Evolutionary conservation across 2,888 invertebrate genomes (phyloP), one percentile per base, ranked within the genome.

Genomic region (Pterostichus niger): DNA sequence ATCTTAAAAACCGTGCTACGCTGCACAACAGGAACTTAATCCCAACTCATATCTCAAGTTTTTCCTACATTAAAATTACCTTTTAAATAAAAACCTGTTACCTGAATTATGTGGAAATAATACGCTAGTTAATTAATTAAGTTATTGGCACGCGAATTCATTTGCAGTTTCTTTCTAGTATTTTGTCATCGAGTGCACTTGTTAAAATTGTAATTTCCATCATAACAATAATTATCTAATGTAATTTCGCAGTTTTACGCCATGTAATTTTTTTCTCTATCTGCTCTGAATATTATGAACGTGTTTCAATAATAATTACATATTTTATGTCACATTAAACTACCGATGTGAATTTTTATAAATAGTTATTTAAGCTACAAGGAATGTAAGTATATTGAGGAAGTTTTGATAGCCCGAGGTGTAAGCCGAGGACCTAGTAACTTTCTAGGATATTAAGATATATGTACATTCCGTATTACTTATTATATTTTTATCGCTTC

Each of bases 191-290:
- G n/a, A 64, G 33, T 33, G 33, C 64, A 64, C 35, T 3, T 64
- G 35, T 31, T 35, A n/a, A n/a, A 64, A 33, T 35, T 64, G n/a
- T 64, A 64, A 64, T 64, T 33, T 35, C 4, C 5, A 13, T 64
- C 64, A 35, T 64, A 64, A 64, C 64, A 64, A 40, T 64, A 64
- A 64, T 64, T 64, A 13, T 33, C 33, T 35, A 64, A 64, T 64
- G 64, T 64, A 64, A 64, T 64, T 64, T 64, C n/a, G 64, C n/a
- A 64, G 33, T 64, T 64, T 59, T 64, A 64, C 64, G 64, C 64
- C n/a, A 64, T 11, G 13, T 64, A 13, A 10, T 64, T 64, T 35
- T 64, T 35, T 64, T 33, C 33, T 64, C 64, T 64, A 35, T 31
- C 31, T 64, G 64, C 64, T 64, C 64, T 64, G 35, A 64, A 64